Evolutionary conservation across 1,140 invertebrate species (phyloP), one percentile per base, ranked within the genome.

Genomic region (Cydia splendana): DNA sequence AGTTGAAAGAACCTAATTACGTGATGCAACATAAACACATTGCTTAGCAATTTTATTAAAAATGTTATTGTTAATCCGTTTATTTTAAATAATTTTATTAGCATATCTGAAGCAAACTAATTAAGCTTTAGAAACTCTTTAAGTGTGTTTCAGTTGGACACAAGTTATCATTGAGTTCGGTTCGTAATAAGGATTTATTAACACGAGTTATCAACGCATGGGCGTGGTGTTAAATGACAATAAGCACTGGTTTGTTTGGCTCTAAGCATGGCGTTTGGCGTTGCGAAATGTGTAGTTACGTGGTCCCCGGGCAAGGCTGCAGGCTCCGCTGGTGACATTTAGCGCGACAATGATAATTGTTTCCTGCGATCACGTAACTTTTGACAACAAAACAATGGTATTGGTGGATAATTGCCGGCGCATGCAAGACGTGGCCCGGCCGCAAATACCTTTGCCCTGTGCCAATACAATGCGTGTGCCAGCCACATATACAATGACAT

Each of bases 301-400:
- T 81, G 57, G 77, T 81, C 75, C 51, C 79, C 78, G 65, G 48
- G 80, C 78, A 82, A 84, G 82, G 82, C 42, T 78, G 78, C 53
- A 53, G 76, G 78, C 78, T 79, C 71, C 65, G 65, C 65, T 81
- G 80, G 84, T 84, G 79, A 81, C 78, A 86, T 80, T 84, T 83
- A 81, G 77, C 80, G 80, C 80, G 81, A 78, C 79, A 83, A 77
- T 83, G 77, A 79, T 80, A 83, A 84, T 83, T 81, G 78, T 85
- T 85, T 84, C 81, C 83, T 83, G 78, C 30, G 67, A 75, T 83
- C 77, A 81, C 75, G 78, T 84, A 80, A 84, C 79, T 80, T 82
- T 85, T 75, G 75, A 62, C 75, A 74, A 78, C 74, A 79, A 82
- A 78, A 83, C 79, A 85, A 83, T 84, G 74, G 78, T 62, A 42